phyloP scores from a whole-genome alignment of 2,888 invertebrate species.

The Rhogogaster chlorosoma region DNA sequence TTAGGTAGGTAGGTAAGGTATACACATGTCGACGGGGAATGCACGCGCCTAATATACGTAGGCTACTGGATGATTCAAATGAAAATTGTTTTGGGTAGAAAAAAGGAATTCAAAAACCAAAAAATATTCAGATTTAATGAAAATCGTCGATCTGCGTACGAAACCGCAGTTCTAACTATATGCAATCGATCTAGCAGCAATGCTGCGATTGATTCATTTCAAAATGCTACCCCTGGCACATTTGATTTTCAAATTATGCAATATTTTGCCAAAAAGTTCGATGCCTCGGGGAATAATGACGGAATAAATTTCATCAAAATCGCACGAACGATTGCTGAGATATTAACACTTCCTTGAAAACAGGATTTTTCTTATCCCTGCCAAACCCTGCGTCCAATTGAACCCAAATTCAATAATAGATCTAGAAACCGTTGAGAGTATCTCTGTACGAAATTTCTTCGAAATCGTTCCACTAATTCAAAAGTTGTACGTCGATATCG shows the following conservation, averaged over 20 bases:
- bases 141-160: not conserved
- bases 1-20: too few relatives aligned
- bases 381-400: not conserved
- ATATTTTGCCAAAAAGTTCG: not conserved
- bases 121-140: not conserved
- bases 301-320: not conserved
- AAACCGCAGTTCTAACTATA: not conserved
- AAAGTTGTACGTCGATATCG: not conserved
- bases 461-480: not conserved
- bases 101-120: not conserved
- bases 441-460: not conserved
- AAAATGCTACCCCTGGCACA: not conserved
- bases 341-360: not conserved
- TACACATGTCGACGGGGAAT: not conserved
- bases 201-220: not conserved
- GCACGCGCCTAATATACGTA: not conserved
- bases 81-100: not conserved
- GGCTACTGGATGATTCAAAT: conserved; percentile 3
- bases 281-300: not conserved
- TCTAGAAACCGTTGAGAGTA: not conserved
- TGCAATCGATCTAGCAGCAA: not conserved
- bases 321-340: not conserved
- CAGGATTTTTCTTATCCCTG: not conserved
- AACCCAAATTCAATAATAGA: not conserved
- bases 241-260: not conserved